phyloP scores from a whole-genome alignment of 2,888 invertebrate genomes.

The Drosophila sordidapex region DNA sequence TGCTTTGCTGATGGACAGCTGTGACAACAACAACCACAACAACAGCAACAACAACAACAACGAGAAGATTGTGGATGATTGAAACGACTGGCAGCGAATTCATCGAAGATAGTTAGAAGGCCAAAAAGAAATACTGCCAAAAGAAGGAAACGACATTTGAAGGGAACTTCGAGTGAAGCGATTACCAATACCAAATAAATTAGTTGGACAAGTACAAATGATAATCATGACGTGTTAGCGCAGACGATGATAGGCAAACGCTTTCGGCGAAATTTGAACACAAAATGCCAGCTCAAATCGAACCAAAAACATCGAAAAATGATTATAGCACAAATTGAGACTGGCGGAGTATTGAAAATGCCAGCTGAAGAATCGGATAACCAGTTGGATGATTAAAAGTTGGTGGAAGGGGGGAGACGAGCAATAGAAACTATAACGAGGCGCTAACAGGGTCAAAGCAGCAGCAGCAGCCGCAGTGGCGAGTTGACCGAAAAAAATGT shows the following conservation, averaged over 20 bases:
- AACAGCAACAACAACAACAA: slow-evolving; percentile 19
- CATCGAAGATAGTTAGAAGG: slow-evolving; percentile 57
- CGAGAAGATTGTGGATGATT: slow-evolving; percentile 41
- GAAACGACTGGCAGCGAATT: slow-evolving; percentile 33
- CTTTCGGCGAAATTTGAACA: slow-evolving; percentile 66
- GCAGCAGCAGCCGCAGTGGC: slow-evolving; percentile 34
- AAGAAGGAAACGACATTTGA: slow-evolving; percentile 5
- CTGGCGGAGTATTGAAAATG: slow-evolving; percentile 45
- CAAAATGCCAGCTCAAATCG: slow-evolving; percentile 52
- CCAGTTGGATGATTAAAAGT: slow-evolving; percentile 16
- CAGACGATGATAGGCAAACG: slow-evolving; percentile 69
- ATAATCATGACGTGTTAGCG: slow-evolving; percentile 56
- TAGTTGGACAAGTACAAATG: slow-evolving; percentile 53
- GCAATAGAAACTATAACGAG: slow-evolving; percentile 59
- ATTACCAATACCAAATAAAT: slow-evolving; percentile 17
- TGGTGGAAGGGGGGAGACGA: neutral
- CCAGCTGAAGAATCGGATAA: slow-evolving; percentile 39
- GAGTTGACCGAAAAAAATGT: slow-evolving; percentile 23
- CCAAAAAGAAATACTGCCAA: slow-evolving; percentile 37
- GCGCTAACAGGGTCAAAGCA: slow-evolving; percentile 70
- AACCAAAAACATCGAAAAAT: slow-evolving; percentile 20
- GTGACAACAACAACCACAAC: slow-evolving; percentile 29
- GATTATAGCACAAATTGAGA: slow-evolving; percentile 45
- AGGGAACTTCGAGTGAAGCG: slow-evolving; percentile 2
- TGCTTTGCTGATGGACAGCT: slow-evolving; percentile 49